Conservation (phyloP, 1,140 invertebrate species). For the Caenorhabditis brenneri region DNA sequence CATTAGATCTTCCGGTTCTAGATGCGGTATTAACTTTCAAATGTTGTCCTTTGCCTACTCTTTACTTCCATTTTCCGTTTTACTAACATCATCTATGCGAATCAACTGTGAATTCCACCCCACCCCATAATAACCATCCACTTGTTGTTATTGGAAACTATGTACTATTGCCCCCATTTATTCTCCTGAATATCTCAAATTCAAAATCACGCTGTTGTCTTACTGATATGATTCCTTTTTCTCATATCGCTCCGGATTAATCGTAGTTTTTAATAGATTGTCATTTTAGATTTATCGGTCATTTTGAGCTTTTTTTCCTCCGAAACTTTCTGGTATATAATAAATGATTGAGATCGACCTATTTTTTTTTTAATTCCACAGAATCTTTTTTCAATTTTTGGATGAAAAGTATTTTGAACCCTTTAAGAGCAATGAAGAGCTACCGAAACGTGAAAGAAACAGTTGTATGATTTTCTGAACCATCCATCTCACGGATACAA, state of each 20-base stretch:
- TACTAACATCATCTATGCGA: neutral
- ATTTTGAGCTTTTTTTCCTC: neutral
- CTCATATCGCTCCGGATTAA: neutral
- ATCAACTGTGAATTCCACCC: neutral
- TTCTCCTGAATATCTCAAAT: neutral
- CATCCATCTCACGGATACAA: too few species aligned
- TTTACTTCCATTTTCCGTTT: neutral
- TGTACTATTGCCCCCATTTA: neutral
- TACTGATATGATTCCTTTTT: neutral
- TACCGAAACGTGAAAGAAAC: too few species aligned
- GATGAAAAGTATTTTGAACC: too few species aligned
- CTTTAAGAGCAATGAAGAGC: too few species aligned
- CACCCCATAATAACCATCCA: neutral
- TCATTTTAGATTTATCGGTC: neutral
- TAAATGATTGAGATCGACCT: too few species aligned
- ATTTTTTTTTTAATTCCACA: too few species aligned
- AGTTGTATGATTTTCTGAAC: too few species aligned
- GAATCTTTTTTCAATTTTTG: too few species aligned
- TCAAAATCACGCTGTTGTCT: neutral
- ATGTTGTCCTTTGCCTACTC: neutral
- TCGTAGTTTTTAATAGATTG: neutral
- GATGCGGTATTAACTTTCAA: neutral
- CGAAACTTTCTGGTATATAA: neutral
- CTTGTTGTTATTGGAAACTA: neutral
- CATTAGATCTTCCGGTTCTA: conserved; percentile 19